Evolutionary conservation across 2,888 invertebrate genomes (phyloP).

Genomic region (Cactoblastis cactorum): DNA sequence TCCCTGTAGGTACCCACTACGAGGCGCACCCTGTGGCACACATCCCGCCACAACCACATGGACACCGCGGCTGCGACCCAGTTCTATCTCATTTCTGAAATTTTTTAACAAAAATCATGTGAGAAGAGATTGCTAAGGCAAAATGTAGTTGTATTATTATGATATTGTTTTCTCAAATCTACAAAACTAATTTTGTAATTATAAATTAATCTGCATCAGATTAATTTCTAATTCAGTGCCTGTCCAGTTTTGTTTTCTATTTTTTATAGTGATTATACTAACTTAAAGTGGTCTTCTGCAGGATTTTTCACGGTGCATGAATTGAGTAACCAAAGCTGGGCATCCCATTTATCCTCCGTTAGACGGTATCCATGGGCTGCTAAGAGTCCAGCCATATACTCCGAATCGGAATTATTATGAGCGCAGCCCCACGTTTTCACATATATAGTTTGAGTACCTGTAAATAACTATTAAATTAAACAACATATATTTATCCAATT

Average conservation of each 20-base stretch:
- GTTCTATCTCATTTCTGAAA: conserved; percentile 89
- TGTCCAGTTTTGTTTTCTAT: too few species aligned
- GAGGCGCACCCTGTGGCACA: conserved; percentile 96
- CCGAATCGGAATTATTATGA: conserved; percentile 98
- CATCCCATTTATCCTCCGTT: conserved; percentile 87
- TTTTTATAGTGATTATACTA: conserved; percentile 25
- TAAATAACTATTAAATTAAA: conserved; percentile 36
- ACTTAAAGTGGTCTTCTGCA: conserved; percentile 94
- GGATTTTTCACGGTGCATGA: conserved; percentile 99
- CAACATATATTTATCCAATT: too few species aligned
- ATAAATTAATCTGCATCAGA: too few species aligned
- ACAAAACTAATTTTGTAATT: too few species aligned
- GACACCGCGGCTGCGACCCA: conserved; percentile 86
- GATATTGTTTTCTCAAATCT: too few species aligned
- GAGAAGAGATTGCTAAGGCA: too few species aligned
- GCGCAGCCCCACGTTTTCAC: conserved; percentile 99
- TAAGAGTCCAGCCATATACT: conserved; percentile 98
- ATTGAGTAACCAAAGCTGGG: conserved; percentile 97
- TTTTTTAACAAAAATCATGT: conserved; percentile 15
- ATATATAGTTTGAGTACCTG: conserved; percentile 89
- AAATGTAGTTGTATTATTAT: too few species aligned
- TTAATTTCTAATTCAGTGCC: too few species aligned
- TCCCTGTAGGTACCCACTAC: conserved; percentile 83
- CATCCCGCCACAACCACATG: conserved; percentile 98
- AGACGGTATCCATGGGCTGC: conserved; percentile 92